phyloP scores from a whole-genome alignment of 1,140 invertebrate species.

The Drosophila willistoni region DNA sequence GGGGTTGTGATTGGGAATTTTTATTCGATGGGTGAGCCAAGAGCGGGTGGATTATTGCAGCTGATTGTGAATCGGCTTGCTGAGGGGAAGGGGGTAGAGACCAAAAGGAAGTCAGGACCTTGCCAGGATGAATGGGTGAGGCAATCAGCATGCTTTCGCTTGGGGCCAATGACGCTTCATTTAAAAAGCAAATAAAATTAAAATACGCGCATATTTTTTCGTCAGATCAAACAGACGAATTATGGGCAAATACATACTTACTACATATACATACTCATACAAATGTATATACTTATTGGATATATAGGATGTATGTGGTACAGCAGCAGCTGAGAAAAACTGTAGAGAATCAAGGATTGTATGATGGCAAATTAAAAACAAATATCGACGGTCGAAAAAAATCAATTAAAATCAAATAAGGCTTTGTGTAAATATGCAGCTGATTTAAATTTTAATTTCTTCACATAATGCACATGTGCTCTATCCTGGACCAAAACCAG shows the following conservation, averaged over 20 bases:
- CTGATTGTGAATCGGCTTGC: slow-evolving; percentile 67
- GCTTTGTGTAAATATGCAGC: slow-evolving; percentile 76
- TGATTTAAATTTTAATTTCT: slow-evolving; percentile 76
- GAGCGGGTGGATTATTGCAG: slow-evolving; percentile 39
- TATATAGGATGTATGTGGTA: slow-evolving; percentile 11
- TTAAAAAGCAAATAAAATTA: slow-evolving; percentile 81
- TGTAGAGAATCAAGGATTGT: slow-evolving; percentile 24
- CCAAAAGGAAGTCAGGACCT: background rate
- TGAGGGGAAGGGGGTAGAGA: background rate
- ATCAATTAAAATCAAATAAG: slow-evolving; percentile 81
- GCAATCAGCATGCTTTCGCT: slow-evolving; percentile 69
- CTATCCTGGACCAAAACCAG: slow-evolving; percentile 5
- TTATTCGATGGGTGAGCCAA: slow-evolving; percentile 11
- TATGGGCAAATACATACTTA: slow-evolving; percentile 59
- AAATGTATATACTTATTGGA: background rate
- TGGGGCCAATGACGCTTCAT: slow-evolving; percentile 67
- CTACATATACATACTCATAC: slow-evolving; percentile 3
- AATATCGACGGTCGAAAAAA: slow-evolving; percentile 65
- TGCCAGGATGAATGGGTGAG: slow-evolving; percentile 31
- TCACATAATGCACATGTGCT: slow-evolving; percentile 8
- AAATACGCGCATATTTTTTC: slow-evolving; percentile 72
- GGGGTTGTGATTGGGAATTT: slow-evolving; percentile 40
- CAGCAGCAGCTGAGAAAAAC: slow-evolving; percentile 44
- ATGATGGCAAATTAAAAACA: slow-evolving; percentile 72
- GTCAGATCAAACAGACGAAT: slow-evolving; percentile 68